Conservation (phyloP, 2,888 invertebrate genomes). For the Agonopterix heracliana region DNA sequence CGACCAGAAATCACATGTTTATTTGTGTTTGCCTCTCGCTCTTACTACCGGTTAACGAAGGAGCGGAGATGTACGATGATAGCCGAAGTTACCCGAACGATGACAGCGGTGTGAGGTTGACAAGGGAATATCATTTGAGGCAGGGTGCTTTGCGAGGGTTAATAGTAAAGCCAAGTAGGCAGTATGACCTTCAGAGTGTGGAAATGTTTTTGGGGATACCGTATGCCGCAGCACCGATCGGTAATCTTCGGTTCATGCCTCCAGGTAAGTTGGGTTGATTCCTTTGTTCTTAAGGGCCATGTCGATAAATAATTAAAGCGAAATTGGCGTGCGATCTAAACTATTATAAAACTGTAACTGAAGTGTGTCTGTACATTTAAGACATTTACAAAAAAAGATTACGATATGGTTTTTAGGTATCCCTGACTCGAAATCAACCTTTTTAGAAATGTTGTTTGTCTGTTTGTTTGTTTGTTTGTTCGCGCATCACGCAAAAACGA, state of each 20-base stretch:
- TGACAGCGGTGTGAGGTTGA: conserved; percentile 59
- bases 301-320: too few species aligned
- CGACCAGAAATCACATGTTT: conserved; percentile 68
- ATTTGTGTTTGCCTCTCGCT: conserved; percentile 68
- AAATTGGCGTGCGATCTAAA: too few species aligned
- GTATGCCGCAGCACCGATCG: conserved; percentile 87
- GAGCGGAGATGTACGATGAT: conserved; percentile 51
- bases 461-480: too few species aligned
- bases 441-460: too few species aligned
- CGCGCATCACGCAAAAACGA: too few species aligned
- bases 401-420: too few species aligned
- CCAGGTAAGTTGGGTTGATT: conserved; percentile 72
- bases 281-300: neutral
- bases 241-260: conserved; percentile 87
- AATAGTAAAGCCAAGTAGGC: conserved; percentile 78
- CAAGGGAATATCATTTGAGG: conserved; percentile 78
- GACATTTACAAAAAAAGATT: too few species aligned
- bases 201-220: conserved; percentile 88
- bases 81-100: conserved; percentile 43
- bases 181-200: conserved; percentile 78
- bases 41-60: conserved; percentile 59
- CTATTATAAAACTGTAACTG: too few species aligned
- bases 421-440: too few species aligned
- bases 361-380: too few species aligned
- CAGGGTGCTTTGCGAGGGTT: conserved; percentile 83